A percentile compares a stretch with the other conserved stretches of the same genome.
These are phyloP conservation scores for Neodiprion lecontei DNA, from an alignment of 1,140 invertebrate species.

Conservation along the genomic window DNA sequence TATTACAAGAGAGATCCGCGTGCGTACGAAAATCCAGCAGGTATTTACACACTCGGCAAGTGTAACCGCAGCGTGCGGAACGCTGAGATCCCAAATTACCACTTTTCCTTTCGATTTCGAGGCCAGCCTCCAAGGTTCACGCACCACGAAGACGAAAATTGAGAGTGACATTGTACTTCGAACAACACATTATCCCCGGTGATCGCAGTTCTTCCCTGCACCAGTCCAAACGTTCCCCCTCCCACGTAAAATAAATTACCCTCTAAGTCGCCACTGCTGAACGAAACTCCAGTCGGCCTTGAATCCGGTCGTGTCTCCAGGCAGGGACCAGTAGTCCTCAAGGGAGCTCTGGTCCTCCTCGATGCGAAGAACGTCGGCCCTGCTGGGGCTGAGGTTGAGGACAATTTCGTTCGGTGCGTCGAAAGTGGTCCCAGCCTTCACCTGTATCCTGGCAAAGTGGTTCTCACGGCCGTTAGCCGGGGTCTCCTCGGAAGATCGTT, in stretches of 20 bases:
- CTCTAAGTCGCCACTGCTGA: constrained; percentile 71
- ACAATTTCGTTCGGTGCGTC: constrained; percentile 53
- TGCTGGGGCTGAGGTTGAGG: constrained; percentile 59
- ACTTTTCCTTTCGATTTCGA: constrained; percentile 3
- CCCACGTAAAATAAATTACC: constrained; percentile 54
- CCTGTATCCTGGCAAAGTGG: background rate
- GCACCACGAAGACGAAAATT: background rate
- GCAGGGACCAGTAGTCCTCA: constrained; percentile 57
- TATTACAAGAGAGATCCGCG: no score
- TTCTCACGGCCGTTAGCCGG: background rate
- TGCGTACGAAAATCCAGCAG: background rate
- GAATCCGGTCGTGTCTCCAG: constrained; percentile 54
- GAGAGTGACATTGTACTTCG: no score
- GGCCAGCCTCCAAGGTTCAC: constrained; percentile 3
- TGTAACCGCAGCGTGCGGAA: background rate
- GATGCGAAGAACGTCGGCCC: constrained; percentile 57
- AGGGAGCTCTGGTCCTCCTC: constrained; percentile 60
- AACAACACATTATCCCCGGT: no score
- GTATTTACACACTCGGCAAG: background rate
- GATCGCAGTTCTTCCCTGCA: background rate
- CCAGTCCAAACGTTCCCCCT: constrained; percentile 34
- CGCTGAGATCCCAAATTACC: background rate
- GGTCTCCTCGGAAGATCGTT: constrained; percentile 42
- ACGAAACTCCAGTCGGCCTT: constrained; percentile 75
- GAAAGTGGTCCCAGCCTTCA: background rate